A percentile compares a stretch with the other conserved stretches of the same genome.
Evolutionary conservation across 53 echinoderm and acorn worm genomes (phyloP).

Genomic region (Luidia sarsii): DNA sequence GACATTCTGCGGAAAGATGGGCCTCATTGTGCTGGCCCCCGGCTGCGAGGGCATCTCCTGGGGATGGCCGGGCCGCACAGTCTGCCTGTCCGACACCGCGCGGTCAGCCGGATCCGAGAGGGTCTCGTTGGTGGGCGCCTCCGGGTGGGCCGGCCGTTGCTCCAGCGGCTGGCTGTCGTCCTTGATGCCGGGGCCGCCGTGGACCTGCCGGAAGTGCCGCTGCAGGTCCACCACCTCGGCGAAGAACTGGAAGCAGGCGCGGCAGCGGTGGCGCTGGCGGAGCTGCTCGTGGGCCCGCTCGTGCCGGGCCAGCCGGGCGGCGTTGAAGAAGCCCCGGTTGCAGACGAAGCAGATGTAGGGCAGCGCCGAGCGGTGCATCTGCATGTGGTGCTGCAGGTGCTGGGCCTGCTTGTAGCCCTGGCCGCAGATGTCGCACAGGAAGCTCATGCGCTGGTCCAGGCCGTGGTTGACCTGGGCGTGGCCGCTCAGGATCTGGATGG

Average conservation of each 20-base stretch:
- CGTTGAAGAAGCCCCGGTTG: constrained; percentile 46
- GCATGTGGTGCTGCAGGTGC: constrained; percentile 52
- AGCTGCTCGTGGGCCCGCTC: constrained; percentile 17
- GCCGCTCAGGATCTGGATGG: constrained; percentile 45
- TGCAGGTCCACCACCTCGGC: background rate
- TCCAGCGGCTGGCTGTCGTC: too few relatives aligned
- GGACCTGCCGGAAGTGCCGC: background rate
- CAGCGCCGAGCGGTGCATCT: constrained; percentile 46
- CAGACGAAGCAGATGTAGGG: constrained; percentile 53
- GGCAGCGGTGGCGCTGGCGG: constrained; percentile 2
- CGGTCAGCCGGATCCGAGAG: background rate
- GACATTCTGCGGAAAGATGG: constrained; percentile 15
- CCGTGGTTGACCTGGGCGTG: constrained; percentile 55
- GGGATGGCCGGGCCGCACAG: background rate
- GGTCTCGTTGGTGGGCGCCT: background rate
- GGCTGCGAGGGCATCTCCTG: background rate
- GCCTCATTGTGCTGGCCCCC: constrained; percentile 5
- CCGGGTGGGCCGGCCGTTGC: background rate
- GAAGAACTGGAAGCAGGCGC: background rate
- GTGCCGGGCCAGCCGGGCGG: constrained; percentile 26
- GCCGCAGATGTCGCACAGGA: constrained; percentile 53
- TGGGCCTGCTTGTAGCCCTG: constrained; percentile 57
- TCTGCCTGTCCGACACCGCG: background rate
- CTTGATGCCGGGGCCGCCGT: background rate
- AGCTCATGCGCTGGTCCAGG: constrained; percentile 37